Conservation (phyloP, 2,888 invertebrate genomes). For the Drosophila stalkeri region DNA sequence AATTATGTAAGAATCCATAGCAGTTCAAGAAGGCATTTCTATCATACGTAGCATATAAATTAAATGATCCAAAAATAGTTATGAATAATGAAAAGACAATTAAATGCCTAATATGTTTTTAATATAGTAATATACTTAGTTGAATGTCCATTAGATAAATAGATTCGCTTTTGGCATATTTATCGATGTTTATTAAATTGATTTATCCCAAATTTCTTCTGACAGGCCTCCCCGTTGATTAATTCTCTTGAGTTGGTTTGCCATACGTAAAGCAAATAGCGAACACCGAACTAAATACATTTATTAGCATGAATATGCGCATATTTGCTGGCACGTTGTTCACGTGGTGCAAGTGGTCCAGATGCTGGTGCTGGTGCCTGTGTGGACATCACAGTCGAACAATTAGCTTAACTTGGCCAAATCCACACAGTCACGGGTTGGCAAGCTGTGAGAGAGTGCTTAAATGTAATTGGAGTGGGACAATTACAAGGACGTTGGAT, state of each 20-base stretch:
- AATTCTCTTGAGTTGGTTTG: not conserved
- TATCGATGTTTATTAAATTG: conserved; percentile 37
- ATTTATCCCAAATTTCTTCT: conserved; percentile 28
- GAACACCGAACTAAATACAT: conserved; percentile 28
- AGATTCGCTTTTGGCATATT: conserved; percentile 38
- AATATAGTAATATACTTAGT: conserved; percentile 13
- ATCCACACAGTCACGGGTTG: conserved; percentile 30
- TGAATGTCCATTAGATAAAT: conserved; percentile 49
- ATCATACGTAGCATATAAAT: not conserved
- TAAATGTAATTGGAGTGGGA: conserved; percentile 23
- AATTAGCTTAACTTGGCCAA: conserved; percentile 24
- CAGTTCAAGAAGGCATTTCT: not conserved
- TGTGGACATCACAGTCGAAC: conserved; percentile 19
- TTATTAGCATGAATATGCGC: conserved; percentile 60
- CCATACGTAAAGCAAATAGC: not conserved
- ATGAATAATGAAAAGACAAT: not conserved
- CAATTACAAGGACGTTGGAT: conserved; percentile 16
- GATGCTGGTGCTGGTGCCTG: not conserved
- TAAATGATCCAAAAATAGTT: not conserved
- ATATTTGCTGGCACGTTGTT: conserved; percentile 37
- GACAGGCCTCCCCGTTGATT: conserved; percentile 22
- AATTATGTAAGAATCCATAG: not conserved
- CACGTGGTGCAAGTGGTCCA: not conserved
- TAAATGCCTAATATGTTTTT: conserved; percentile 1
- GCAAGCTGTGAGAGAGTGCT: conserved; percentile 26